A percentile compares a stretch with the other conserved stretches of the same genome.
Evolutionary conservation across 2,888 invertebrate species (phyloP).

Genomic region (Branchipolynoe longqiensis): DNA sequence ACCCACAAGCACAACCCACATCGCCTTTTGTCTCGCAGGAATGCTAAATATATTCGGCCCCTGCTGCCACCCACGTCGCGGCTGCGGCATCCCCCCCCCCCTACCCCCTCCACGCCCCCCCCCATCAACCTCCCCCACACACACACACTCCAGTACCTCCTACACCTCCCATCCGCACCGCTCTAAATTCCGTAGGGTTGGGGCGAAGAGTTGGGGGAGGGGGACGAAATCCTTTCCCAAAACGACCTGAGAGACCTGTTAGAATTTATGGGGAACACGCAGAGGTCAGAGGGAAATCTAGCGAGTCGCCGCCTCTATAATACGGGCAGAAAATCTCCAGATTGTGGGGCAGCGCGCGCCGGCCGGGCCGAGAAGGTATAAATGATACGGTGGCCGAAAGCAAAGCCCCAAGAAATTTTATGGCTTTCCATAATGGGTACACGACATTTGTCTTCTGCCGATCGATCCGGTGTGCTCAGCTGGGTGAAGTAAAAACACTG

Average conservation of each 20-base stretch:
- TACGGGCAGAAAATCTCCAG: constrained; percentile 53
- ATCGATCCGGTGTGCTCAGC: constrained; percentile 53
- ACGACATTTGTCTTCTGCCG: constrained; percentile 56
- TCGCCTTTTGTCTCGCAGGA: not conserved
- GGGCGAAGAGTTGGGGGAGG: too few species aligned
- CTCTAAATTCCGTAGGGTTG: constrained; percentile 14
- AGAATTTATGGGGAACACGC: constrained; percentile 45
- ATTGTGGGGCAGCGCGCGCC: constrained; percentile 2
- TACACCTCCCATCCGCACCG: too few species aligned
- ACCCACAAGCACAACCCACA: too few species aligned
- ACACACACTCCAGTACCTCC: too few species aligned
- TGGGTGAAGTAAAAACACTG: constrained; percentile 55
- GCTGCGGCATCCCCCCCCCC: not conserved
- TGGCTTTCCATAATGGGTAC: constrained; percentile 57
- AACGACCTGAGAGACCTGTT: constrained; percentile 46
- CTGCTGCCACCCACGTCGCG: not conserved
- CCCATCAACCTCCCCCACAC: not conserved
- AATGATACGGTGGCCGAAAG: constrained; percentile 58
- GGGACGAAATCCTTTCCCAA: constrained; percentile 46
- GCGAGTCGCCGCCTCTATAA: constrained; percentile 40
- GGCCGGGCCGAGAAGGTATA: constrained; percentile 25
- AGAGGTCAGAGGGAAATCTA: not conserved
- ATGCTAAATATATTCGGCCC: constrained; percentile 18
- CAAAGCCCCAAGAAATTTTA: constrained; percentile 57
- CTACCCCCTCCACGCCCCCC: not conserved